Evolutionary conservation across 2,113 vertebrate species (phyloP).

Genomic region (Spermophilus dauricus): DNA sequence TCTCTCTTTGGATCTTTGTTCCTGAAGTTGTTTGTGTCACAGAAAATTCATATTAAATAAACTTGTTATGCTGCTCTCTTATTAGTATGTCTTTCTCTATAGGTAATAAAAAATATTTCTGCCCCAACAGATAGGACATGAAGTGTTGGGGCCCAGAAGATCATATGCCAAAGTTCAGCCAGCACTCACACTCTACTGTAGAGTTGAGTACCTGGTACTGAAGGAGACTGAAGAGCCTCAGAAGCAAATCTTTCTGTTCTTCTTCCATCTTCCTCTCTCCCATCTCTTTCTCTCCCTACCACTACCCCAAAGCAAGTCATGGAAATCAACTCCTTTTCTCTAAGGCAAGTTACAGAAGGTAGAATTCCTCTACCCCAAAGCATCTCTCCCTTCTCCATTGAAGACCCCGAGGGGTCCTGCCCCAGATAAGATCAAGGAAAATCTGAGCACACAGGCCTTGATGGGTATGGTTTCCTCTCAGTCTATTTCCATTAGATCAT

Average conservation of each 20-base stretch:
- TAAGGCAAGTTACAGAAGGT: not conserved
- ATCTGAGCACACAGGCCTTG: not conserved
- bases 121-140: not conserved
- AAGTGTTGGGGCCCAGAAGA: not conserved
- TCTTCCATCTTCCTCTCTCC: not conserved
- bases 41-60: not conserved
- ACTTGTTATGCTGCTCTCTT: not conserved
- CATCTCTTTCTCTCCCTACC: not conserved
- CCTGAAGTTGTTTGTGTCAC: not conserved
- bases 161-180: too few relatives aligned
- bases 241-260: not conserved
- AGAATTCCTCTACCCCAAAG: not conserved
- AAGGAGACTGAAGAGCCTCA: not conserved
- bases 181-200: fast-evolving
- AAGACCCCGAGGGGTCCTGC: not conserved
- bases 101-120: not conserved
- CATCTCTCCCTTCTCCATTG: not conserved
- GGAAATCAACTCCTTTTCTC: not conserved
- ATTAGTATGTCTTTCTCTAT: not conserved
- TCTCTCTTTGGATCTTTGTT: not conserved
- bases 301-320: not conserved
- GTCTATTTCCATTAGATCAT: not conserved
- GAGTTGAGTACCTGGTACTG: not conserved
- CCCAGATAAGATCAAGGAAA: too few relatives aligned
- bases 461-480: too few relatives aligned